Evolutionary conservation across 2,113 vertebrate species (phyloP).

Genomic region (Solea senegalensis): DNA sequence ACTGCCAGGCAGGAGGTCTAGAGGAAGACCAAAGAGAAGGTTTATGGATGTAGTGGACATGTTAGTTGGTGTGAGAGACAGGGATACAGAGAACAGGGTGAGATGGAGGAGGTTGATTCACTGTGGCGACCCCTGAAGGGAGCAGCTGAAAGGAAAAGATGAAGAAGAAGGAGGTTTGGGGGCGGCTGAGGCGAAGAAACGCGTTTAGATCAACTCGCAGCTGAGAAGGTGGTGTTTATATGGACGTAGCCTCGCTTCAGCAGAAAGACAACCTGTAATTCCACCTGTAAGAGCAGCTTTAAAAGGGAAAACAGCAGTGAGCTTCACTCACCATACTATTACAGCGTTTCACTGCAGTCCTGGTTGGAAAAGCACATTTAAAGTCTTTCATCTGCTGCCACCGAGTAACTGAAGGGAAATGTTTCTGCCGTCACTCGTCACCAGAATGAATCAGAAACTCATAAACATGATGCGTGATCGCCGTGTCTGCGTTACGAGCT

Average conservation of each 20-base stretch:
- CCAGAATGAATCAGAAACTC: constrained; percentile 23
- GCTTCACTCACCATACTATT: constrained; percentile 9
- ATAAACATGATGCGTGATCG: constrained; percentile 1
- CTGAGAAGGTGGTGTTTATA: neutral
- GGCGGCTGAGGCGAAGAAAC: no score
- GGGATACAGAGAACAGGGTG: no score
- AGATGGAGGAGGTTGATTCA: no score
- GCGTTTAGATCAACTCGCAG: neutral
- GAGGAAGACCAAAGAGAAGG: no score
- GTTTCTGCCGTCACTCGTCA: neutral
- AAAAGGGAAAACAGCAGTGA: constrained; percentile 10
- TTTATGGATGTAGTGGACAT: no score
- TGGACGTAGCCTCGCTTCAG: no score
- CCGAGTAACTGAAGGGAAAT: neutral
- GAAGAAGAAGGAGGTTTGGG: no score
- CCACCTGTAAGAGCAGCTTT: neutral
- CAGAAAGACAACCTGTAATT: constrained; percentile 9
- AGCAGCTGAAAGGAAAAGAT: no score
- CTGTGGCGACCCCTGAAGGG: no score
- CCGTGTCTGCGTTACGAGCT: neutral
- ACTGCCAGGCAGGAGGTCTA: no score
- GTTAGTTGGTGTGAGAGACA: no score
- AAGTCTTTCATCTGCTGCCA: constrained; percentile 39
- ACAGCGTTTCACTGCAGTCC: constrained; percentile 18
- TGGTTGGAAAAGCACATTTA: constrained; percentile 42